These are phyloP conservation scores for Myotis vivesi DNA, from an alignment of 2,797 vertebrate species.

Conservation along the genomic window DNA sequence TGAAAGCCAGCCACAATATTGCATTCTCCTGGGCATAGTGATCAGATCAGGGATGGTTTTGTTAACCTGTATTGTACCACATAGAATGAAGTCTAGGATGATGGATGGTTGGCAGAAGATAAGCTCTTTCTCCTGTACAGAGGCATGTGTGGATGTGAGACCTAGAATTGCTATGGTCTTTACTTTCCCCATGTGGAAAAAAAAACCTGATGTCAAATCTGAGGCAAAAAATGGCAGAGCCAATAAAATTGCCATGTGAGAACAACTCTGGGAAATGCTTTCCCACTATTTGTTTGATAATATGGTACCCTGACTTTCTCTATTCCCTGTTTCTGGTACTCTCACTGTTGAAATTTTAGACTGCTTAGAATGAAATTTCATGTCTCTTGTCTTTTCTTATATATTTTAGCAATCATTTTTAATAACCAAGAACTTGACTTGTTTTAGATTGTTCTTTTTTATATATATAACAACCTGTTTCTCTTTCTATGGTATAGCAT, in stretches of 20 bases:
- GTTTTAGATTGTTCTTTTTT: neutral
- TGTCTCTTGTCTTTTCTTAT: constrained; percentile 27
- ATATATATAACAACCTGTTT: neutral
- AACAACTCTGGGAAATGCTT: neutral
- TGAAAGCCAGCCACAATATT: neutral
- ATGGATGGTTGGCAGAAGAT: neutral
- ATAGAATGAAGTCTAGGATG: neutral
- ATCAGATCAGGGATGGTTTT: neutral
- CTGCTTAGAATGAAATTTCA: neutral
- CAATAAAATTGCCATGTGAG: neutral
- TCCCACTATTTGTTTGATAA: neutral
- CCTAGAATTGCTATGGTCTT: neutral
- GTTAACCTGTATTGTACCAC: neutral
- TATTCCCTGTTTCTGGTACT: neutral
- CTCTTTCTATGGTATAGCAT: neutral
- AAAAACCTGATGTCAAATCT: neutral
- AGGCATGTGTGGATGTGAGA: neutral
- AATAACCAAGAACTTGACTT: neutral
- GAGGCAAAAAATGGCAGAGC: neutral
- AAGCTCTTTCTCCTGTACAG: neutral
- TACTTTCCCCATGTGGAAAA: neutral
- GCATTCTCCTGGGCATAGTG: neutral
- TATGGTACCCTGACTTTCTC: neutral
- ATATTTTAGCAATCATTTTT: constrained; percentile 11
- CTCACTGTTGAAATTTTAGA: neutral